These are phyloP conservation scores for Pelochelys cantorii DNA, from an alignment of 2,797 vertebrate species.

Conservation along the genomic window DNA sequence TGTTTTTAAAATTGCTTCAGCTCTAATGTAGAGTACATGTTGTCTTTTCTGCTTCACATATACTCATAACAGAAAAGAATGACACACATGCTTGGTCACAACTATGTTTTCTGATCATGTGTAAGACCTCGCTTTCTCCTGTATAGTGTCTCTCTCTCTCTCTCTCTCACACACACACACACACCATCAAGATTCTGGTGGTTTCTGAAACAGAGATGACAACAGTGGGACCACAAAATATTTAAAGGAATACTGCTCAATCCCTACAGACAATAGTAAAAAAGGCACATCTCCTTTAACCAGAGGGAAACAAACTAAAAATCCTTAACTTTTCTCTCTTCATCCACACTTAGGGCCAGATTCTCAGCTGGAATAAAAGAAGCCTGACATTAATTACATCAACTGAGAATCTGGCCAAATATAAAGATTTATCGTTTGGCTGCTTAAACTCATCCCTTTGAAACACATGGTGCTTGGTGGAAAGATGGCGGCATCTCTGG, in stretches of 20 bases:
- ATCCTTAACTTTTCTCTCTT: not conserved
- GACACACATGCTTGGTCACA: not conserved
- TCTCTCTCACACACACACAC: too few species aligned
- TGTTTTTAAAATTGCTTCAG: slow-evolving; percentile 44
- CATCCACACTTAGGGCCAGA: not conserved
- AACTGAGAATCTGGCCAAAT: not conserved
- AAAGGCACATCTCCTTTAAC: not conserved
- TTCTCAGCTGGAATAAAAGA: not conserved
- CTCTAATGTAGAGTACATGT: slow-evolving; percentile 21
- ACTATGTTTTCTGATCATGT: not conserved
- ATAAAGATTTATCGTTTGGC: rapidly evolving
- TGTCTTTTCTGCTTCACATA: slow-evolving; percentile 9
- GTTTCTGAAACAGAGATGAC: not conserved
- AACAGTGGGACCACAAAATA: not conserved
- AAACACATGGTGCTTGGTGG: rapidly evolving
- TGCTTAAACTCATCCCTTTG: not conserved
- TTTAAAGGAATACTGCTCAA: not conserved
- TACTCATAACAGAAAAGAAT: not conserved
- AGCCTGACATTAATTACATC: not conserved
- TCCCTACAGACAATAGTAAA: not conserved
- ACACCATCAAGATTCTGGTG: rapidly evolving
- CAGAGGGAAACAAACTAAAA: slow-evolving; percentile 22
- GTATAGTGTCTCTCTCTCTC: too few species aligned
- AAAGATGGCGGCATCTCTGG: not conserved
- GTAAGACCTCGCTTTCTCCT: not conserved